phyloP scores from a whole-genome alignment of 2,797 vertebrate species.

The Nyctalus aviator region DNA sequence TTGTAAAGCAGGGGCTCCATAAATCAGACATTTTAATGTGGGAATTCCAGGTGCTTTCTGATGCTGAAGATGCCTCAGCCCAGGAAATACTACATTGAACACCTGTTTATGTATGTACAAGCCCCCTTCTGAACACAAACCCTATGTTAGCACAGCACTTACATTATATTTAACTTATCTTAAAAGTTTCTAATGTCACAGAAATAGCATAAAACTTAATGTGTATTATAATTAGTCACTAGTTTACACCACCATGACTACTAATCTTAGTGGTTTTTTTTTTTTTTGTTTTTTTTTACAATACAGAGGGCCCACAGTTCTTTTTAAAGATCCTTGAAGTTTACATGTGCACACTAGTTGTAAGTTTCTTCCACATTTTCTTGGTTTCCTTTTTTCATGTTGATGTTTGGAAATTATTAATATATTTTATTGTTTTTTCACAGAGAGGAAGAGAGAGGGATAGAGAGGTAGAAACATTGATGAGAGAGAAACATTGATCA shows the following conservation, averaged over 20 bases:
- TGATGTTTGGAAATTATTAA: neutral
- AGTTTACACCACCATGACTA: neutral
- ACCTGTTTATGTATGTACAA: neutral
- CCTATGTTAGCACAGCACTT: neutral
- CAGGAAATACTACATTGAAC: neutral
- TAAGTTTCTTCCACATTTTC: neutral
- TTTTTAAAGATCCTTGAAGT: neutral
- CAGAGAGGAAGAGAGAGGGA: no score
- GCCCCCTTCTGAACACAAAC: neutral
- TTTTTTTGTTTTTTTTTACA: neutral
- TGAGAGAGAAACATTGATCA: no score
- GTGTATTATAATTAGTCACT: neutral
- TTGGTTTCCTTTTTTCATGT: neutral
- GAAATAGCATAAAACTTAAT: neutral
- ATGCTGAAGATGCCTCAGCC: neutral
- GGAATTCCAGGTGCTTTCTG: neutral
- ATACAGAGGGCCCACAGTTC: neutral
- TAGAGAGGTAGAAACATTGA: no score
- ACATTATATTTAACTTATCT: neutral
- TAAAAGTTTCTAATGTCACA: neutral
- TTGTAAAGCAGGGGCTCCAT: neutral
- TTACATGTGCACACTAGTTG: neutral
- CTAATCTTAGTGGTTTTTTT: neutral
- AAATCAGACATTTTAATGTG: slow-evolving; percentile 19
- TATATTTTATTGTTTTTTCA: no score